Evolutionary conservation across 2,113 vertebrate species (phyloP).

Genomic region (Neomonachus schauinslandi): DNA sequence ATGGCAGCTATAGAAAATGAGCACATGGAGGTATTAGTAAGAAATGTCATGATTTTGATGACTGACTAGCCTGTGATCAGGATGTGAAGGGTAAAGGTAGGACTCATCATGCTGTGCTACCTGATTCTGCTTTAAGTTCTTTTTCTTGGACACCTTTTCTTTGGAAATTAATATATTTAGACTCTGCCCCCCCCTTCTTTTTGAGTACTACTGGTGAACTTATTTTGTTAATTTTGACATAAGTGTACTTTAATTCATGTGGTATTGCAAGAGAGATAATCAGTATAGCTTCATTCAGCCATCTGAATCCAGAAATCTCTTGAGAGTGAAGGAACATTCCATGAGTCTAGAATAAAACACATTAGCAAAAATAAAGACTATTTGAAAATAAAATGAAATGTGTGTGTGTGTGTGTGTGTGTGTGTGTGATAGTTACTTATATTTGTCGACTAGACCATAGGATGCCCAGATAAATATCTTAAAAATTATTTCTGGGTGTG

Average conservation of each 20-base stretch:
- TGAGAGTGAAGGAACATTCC: background rate
- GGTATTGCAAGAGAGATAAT: background rate
- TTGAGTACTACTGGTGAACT: background rate
- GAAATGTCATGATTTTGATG: background rate
- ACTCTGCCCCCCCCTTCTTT: background rate
- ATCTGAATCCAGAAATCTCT: background rate
- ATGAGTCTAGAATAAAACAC: background rate
- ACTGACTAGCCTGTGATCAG: background rate
- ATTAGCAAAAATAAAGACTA: background rate
- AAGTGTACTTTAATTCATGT: background rate
- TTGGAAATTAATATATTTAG: background rate
- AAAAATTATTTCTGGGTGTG: background rate
- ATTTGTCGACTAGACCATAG: background rate
- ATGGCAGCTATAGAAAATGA: background rate
- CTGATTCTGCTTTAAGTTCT: background rate
- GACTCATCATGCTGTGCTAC: background rate
- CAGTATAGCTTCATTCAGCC: background rate
- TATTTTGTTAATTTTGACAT: background rate
- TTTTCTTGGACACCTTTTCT: background rate
- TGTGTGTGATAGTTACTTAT: background rate
- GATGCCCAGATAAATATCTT: background rate
- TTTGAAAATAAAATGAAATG: conserved; percentile 17
- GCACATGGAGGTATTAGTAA: background rate
- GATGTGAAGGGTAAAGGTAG: background rate
- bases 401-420: background rate